Evolutionary conservation across 2,797 vertebrate species (phyloP).

Genomic region (Eurystomus glaucurus): DNA sequence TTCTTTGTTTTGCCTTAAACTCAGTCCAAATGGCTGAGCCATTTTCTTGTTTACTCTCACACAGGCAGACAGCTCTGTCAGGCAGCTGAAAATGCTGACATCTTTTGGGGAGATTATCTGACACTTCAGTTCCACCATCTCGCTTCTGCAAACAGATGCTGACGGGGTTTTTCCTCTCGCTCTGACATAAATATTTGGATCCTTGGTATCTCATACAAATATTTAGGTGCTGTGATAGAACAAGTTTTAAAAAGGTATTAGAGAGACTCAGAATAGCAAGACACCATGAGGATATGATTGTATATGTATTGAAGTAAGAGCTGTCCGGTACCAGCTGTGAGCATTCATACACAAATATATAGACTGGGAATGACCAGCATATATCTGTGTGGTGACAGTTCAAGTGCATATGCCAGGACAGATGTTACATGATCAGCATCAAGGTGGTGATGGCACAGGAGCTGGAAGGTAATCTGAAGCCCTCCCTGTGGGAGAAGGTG

Average conservation of each 20-base stretch:
- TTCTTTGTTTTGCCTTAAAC: slow-evolving; percentile 59
- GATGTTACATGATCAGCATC: not conserved
- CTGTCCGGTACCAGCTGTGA: not conserved
- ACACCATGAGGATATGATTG: not conserved
- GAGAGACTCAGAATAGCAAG: not conserved
- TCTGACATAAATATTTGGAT: slow-evolving; percentile 42
- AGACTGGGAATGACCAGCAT: not conserved
- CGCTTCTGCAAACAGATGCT: slow-evolving; percentile 51
- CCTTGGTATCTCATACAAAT: not conserved
- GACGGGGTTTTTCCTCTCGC: not conserved
- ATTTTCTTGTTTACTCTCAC: slow-evolving; percentile 41
- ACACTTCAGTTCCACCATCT: slow-evolving; percentile 48
- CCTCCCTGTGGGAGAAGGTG: not conserved
- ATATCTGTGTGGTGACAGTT: not conserved
- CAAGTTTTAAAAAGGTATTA: not conserved
- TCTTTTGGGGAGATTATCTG: slow-evolving; percentile 59
- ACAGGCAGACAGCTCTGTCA: slow-evolving; percentile 41
- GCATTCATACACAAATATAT: not conserved
- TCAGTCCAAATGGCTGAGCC: slow-evolving; percentile 20
- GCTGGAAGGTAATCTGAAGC: not conserved
- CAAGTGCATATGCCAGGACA: not conserved
- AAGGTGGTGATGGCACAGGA: not conserved
- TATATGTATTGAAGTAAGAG: not conserved
- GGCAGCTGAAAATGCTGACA: slow-evolving; percentile 58
- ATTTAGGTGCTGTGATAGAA: not conserved